Evolutionary conservation across 2,797 vertebrate genomes (phyloP).

Genomic region (Hafferia zeledoni): DNA sequence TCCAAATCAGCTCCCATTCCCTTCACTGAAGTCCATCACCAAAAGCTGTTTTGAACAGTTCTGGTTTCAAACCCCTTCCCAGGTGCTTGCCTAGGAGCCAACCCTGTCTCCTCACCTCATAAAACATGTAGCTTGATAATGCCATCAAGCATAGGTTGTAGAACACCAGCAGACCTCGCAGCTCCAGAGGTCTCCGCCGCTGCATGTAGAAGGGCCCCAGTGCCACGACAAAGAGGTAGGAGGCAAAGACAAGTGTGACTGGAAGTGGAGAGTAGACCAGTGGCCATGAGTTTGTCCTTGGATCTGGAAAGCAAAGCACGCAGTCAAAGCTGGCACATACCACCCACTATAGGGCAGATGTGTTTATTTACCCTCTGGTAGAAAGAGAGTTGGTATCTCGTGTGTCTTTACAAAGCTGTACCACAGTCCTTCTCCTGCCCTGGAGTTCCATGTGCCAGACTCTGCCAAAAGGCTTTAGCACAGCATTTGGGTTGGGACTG

Average conservation of each 20-base stretch:
- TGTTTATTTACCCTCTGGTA: not conserved
- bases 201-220: constrained; percentile 69
- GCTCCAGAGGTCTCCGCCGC: constrained; percentile 52
- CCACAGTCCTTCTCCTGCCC: not conserved
- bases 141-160: constrained; percentile 77
- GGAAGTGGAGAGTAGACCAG: constrained; percentile 77
- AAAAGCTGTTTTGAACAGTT: not conserved
- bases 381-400: not conserved
- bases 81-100: not conserved
- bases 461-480: not conserved
- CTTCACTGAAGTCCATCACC: not conserved
- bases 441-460: not conserved
- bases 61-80: not conserved
- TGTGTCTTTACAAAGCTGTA: not conserved
- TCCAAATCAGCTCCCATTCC: not conserved
- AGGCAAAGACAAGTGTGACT: constrained; percentile 68
- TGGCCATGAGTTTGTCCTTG: constrained; percentile 78
- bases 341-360: rapidly evolving
- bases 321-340: not conserved
- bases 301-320: constrained; percentile 69
- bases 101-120: constrained; percentile 71
- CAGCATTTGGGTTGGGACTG: not conserved
- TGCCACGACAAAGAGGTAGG: constrained; percentile 72
- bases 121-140: constrained; percentile 78
- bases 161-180: constrained; percentile 69